Conservation (phyloP, 2,888 invertebrate genomes). For the Drosophila vallismaia region DNA sequence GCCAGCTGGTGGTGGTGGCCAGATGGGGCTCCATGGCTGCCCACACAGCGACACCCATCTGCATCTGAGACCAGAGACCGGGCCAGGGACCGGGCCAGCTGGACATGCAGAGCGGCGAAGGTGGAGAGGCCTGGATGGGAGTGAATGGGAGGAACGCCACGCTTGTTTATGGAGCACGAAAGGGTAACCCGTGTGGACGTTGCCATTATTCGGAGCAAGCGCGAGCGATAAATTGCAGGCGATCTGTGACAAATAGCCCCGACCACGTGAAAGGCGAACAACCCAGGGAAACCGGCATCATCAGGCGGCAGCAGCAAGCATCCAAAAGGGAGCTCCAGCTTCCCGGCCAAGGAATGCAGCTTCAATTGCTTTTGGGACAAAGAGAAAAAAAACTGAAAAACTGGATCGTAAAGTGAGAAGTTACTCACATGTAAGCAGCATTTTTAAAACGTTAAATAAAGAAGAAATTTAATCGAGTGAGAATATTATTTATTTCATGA, state of each 20-base stretch:
- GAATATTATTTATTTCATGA: not conserved
- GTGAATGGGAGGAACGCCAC: slow-evolving; percentile 18
- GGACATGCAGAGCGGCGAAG: slow-evolving; percentile 20
- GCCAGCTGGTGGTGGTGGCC: not conserved
- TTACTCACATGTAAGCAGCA: not conserved
- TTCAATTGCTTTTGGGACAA: not conserved
- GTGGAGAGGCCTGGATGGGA: slow-evolving; percentile 14
- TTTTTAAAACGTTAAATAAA: not conserved
- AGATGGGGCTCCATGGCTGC: slow-evolving; percentile 19
- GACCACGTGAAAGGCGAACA: slow-evolving; percentile 58
- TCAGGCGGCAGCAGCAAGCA: slow-evolving; percentile 1
- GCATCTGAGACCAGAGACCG: slow-evolving; percentile 22
- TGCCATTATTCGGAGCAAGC: slow-evolving; percentile 50
- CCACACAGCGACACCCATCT: slow-evolving; percentile 41
- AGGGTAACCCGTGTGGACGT: slow-evolving; percentile 53
- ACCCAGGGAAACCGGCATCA: slow-evolving; percentile 9
- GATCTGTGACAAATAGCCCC: slow-evolving; percentile 66
- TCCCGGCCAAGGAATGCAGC: slow-evolving; percentile 20
- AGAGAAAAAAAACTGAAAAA: not conserved
- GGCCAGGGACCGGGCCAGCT: not conserved
- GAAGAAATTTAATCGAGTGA: not conserved
- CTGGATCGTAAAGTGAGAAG: slow-evolving; percentile 3
- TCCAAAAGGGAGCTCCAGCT: slow-evolving; percentile 7
- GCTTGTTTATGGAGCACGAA: slow-evolving; percentile 66
- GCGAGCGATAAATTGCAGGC: slow-evolving; percentile 58